Percentiles rank a stretch among this genome's conserved stretches.
Evolutionary conservation across 2,113 vertebrate genomes (phyloP).

Genomic region (Vulpes vulpes): DNA sequence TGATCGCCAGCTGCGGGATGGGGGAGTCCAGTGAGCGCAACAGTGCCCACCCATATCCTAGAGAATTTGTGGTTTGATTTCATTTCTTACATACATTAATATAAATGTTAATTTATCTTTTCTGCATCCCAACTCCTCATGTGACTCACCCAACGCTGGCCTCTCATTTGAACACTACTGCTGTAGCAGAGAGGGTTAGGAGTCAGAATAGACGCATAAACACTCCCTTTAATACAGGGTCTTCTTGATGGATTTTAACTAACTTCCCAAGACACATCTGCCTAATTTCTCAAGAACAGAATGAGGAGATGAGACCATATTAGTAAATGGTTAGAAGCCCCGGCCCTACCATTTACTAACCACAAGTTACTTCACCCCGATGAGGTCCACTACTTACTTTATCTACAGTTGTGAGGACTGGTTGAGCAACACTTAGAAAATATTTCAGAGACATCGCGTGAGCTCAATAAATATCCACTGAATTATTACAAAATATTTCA

Average conservation of each 20-base stretch:
- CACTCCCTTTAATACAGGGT: not conserved
- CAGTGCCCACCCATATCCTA: not conserved
- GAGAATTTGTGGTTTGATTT: not conserved
- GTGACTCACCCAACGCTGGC: not conserved
- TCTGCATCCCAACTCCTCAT: not conserved
- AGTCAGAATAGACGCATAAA: not conserved
- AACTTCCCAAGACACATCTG: not conserved
- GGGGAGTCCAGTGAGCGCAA: not conserved
- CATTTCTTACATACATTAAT: not conserved
- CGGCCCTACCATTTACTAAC: not conserved
- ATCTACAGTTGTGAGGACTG: not conserved
- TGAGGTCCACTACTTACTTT: not conserved
- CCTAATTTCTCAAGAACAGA: constrained; percentile 18
- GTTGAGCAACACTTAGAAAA: not conserved
- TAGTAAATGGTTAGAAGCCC: not conserved
- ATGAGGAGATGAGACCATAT: not conserved
- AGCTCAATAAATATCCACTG: not conserved
- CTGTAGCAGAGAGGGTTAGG: not conserved
- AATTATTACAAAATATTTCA: constrained; percentile 7
- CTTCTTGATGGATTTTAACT: not conserved
- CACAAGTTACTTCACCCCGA: not conserved
- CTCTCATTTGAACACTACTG: not conserved
- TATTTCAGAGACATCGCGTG: not conserved
- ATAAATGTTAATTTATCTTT: not conserved
- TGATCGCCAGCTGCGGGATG: not conserved